phyloP scores from a whole-genome alignment of 2,113 vertebrate genomes.

The Papio anubis region DNA sequence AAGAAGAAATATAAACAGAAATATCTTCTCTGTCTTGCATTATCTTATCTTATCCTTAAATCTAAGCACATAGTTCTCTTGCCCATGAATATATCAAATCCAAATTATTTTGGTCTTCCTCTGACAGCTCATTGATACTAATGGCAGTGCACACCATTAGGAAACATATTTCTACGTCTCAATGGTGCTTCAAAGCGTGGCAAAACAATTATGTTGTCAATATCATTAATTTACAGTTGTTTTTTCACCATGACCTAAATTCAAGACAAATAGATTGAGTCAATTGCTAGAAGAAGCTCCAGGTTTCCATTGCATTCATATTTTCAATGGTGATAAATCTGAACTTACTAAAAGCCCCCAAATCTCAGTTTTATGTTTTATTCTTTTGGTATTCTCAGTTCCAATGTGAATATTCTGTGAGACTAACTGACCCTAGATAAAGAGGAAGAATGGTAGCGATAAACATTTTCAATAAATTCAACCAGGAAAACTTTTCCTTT shows the following conservation, averaged over 20 bases:
- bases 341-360: not conserved
- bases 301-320: not conserved
- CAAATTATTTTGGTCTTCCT: not conserved
- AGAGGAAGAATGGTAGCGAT: not conserved
- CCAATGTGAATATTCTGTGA: not conserved
- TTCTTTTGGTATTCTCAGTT: not conserved
- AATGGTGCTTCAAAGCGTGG: not conserved
- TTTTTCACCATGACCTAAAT: not conserved
- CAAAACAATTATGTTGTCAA: not conserved
- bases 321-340: not conserved
- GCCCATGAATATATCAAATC: not conserved
- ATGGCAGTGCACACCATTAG: not conserved
- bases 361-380: not conserved
- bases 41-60: not conserved
- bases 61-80: not conserved
- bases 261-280: not conserved
- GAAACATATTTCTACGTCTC: not conserved
- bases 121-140: accelerated
- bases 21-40: not conserved
- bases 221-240: not conserved
- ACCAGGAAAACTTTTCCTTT: too few relatives aligned
- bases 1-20: not conserved
- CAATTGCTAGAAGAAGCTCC: not conserved
- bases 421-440: not conserved
- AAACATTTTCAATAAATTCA: not conserved